Conservation (phyloP, 2,888 invertebrate species). For the Mermis nigrescens region DNA sequence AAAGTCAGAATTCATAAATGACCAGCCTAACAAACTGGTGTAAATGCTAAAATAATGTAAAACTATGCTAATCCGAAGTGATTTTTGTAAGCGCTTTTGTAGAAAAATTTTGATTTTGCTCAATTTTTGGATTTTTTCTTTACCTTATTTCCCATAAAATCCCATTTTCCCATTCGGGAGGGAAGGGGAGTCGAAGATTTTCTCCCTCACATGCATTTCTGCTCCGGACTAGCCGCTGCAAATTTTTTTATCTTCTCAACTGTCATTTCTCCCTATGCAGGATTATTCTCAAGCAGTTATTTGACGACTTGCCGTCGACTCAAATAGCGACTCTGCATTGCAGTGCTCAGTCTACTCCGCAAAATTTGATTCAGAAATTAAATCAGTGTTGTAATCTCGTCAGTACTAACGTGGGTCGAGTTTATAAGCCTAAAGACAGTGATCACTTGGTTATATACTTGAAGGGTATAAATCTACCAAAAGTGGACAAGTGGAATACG, state of each 20-base stretch:
- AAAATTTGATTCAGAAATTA: constrained; percentile 60
- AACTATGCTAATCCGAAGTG: too few species aligned
- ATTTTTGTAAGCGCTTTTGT: too few species aligned
- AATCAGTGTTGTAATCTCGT: constrained; percentile 57
- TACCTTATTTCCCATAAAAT: too few species aligned
- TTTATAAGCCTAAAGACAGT: constrained; percentile 56
- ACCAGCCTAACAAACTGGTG: too few species aligned
- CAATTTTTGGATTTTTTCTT: too few species aligned
- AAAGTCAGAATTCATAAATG: too few species aligned
- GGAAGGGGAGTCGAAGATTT: too few species aligned
- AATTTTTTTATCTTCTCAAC: background rate
- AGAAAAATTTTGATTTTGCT: too few species aligned
- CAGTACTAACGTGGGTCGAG: constrained; percentile 51
- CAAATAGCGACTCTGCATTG: constrained; percentile 58
- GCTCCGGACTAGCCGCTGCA: background rate
- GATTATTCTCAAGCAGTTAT: constrained; percentile 50
- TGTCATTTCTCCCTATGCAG: constrained; percentile 36
- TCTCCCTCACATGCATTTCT: background rate
- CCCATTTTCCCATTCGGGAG: too few species aligned
- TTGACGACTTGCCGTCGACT: constrained; percentile 49
- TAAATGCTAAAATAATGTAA: too few species aligned
- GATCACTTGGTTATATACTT: constrained; percentile 53
- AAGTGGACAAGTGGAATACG: constrained; percentile 65
- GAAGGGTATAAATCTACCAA: constrained; percentile 58
- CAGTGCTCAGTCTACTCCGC: constrained; percentile 59